Evolutionary conservation across 2,113 vertebrate species (phyloP).

Genomic region (Dunckerocampus dactyliophorus): DNA sequence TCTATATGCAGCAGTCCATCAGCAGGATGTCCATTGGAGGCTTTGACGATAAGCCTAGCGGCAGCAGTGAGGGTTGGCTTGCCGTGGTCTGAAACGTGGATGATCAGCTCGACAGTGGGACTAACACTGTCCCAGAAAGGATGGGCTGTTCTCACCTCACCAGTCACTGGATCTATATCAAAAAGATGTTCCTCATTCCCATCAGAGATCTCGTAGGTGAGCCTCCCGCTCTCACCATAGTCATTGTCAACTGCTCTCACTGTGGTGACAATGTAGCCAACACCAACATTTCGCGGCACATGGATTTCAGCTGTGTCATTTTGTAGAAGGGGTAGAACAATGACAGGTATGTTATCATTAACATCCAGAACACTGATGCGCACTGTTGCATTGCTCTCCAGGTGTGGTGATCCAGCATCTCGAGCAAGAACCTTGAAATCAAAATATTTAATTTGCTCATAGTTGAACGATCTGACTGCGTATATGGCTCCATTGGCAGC

Average conservation of each 20-base stretch:
- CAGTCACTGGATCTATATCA: constrained; percentile 89
- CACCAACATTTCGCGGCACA: constrained; percentile 91
- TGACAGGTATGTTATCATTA: constrained; percentile 95
- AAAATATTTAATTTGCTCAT: constrained; percentile 96
- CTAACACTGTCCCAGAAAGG: constrained; percentile 93
- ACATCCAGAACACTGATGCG: constrained; percentile 91
- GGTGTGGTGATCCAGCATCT: constrained; percentile 91
- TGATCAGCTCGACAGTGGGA: constrained; percentile 89
- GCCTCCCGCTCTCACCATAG: constrained; percentile 93
- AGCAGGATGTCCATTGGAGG: constrained; percentile 85
- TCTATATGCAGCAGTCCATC: constrained; percentile 87
- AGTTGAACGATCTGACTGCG: constrained; percentile 94
- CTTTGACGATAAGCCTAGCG: constrained; percentile 90
- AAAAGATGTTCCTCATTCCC: constrained; percentile 96
- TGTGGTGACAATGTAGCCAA: constrained; percentile 91
- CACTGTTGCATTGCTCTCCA: constrained; percentile 93
- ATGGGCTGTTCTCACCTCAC: constrained; percentile 91
- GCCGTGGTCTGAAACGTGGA: constrained; percentile 93
- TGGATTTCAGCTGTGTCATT: constrained; percentile 97
- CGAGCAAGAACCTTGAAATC: constrained; percentile 95
- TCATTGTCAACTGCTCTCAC: constrained; percentile 94
- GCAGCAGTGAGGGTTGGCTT: constrained; percentile 91
- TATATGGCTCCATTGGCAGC: constrained; percentile 97
- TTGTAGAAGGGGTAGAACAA: constrained; percentile 86
- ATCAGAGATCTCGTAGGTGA: constrained; percentile 94